phyloP scores from a whole-genome alignment of 2,888 invertebrate genomes.

The Thelaira solivaga region DNA sequence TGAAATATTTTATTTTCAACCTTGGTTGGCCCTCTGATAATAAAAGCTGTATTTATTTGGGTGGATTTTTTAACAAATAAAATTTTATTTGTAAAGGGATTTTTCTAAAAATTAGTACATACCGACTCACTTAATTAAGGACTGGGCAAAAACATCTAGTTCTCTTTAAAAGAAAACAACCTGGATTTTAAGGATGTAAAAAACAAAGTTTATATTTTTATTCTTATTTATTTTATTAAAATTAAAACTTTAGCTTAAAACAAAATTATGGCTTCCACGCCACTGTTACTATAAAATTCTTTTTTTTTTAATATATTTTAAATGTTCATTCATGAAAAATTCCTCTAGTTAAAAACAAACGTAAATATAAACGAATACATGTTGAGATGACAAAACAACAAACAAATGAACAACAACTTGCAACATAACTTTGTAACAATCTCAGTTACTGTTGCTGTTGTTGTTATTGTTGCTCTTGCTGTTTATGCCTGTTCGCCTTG shows the following conservation, averaged over 20 bases:
- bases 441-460: conserved; percentile 1
- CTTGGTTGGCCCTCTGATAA: too few species aligned
- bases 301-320: not conserved
- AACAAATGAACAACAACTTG: conserved; percentile 26
- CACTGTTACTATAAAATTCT: conserved; percentile 28
- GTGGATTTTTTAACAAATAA: too few species aligned
- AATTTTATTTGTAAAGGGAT: too few species aligned
- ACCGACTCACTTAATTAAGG: too few species aligned
- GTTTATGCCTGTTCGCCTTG: conserved; percentile 32
- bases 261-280: not conserved
- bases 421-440: conserved; percentile 11
- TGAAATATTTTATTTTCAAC: too few species aligned
- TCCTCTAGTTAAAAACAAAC: conserved; percentile 14
- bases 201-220: too few species aligned
- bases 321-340: conserved; percentile 54
- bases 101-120: too few species aligned
- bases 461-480: conserved; percentile 1
- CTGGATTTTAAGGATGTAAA: too few species aligned
- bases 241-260: not conserved
- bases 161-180: too few species aligned
- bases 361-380: conserved; percentile 11
- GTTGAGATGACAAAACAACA: conserved; percentile 37
- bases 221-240: too few species aligned
- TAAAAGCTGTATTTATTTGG: too few species aligned
- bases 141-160: too few species aligned